Percentiles rank a stretch among this genome's conserved stretches.
phyloP scores from a whole-genome alignment of 92 coral and sea anemone species.

The Pocillopora grandis region DNA sequence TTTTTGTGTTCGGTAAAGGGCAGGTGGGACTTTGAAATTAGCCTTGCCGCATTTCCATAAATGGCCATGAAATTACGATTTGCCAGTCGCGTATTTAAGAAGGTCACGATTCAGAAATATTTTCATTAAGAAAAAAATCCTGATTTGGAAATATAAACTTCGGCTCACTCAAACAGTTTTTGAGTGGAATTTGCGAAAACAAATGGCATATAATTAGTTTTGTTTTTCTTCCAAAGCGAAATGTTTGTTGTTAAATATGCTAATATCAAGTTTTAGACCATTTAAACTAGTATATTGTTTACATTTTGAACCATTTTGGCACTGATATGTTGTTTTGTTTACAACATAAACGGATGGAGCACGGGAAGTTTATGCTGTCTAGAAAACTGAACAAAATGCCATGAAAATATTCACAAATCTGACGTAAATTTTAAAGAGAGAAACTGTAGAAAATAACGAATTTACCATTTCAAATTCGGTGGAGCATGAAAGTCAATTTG shows the following conservation, averaged over 20 bases:
- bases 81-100: neutral
- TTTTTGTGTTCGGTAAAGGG: neutral
- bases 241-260: neutral
- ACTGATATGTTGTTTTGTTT: neutral
- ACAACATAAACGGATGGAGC: neutral
- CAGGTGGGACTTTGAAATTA: constrained; percentile 15
- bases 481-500: no score
- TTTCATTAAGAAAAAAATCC: neutral
- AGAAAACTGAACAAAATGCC: no score
- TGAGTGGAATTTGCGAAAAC: neutral
- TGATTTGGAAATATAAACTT: neutral
- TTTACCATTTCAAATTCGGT: no score
- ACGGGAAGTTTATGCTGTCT: neutral
- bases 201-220: neutral
- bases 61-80: constrained; percentile 6
- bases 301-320: neutral
- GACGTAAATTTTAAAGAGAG: no score
- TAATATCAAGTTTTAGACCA: neutral
- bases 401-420: no score
- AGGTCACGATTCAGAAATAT: neutral
- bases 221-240: no score
- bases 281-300: neutral
- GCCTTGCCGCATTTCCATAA: constrained; percentile 21
- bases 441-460: neutral
- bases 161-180: neutral